Base-by-base conservation (phyloP, 2,113 vertebrate species). In the Telmatochromis brachygnathus region DNA sequence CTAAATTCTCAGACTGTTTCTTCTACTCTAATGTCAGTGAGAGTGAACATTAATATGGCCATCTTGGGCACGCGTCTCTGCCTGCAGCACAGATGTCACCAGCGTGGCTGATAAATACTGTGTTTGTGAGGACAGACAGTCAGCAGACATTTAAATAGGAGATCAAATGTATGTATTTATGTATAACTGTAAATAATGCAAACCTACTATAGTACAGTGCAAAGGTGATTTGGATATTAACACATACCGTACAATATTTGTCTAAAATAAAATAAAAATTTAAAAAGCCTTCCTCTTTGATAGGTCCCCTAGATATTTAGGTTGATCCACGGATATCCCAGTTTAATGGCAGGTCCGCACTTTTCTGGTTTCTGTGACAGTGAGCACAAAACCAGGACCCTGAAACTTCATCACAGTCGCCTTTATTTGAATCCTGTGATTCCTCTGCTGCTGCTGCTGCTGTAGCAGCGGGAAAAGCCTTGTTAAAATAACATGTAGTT, bases 231-330 rank as follows among this genome's bases (percentile, higher is more conserved):
- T 17, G 26, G 28, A 68, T 21, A 68, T 37, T 37, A 12, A 5
- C 30, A 65, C 10, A 65, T 37, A n/a, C 10, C 6, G 1, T 5
- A 65, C 60, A 65, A 65, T 65, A 13, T 37, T 65, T 65, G 10
- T 2, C 3, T 37, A 1, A 35, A 65, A 65, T 65, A n/a, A 65
- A 65, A 65, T 5, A 10, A 0, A 2, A 0, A 0, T 5, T 14
- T 1, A 56, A 3, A 56, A 3, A 23, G 4, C 65, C 21, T 26
- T 73, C 13, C 68, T 73, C 0, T 45, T 70, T 73, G 39, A n/a
- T 0, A 0, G 0, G 68, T 42, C 7, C 4, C 14, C 39, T 75
- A 2, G 14, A 28, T 73, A 17, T 26, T 15, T 45, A 23, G 68
- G 1, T 75, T 17, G 39, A n/a, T 17, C 39, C 13, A 26, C 68